These are phyloP conservation scores for Geopemphigus sp. DNA, from an alignment of 1,140 invertebrate genomes.

Conservation along the genomic window DNA sequence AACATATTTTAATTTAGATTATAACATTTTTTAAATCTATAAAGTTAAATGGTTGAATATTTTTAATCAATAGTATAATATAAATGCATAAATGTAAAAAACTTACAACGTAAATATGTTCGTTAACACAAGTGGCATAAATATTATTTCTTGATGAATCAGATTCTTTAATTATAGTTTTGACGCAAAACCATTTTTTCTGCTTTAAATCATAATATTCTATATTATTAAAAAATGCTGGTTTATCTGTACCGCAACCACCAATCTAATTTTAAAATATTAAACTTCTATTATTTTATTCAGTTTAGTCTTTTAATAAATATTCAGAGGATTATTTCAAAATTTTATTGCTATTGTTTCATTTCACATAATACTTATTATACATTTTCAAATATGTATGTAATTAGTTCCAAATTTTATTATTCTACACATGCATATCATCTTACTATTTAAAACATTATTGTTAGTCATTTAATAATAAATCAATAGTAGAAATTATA, in stretches of 20 bases:
- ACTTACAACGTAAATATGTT: constrained; percentile 30
- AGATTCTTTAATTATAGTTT: neutral
- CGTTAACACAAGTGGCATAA: constrained; percentile 6
- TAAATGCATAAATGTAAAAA: neutral
- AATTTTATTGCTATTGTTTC: neutral
- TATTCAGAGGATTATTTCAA: neutral
- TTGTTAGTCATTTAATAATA: too few relatives aligned
- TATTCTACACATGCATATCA: too few relatives aligned
- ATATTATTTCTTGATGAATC: neutral
- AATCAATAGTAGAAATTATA: too few relatives aligned
- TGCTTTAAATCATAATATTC: constrained; percentile 17
- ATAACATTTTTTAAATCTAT: neutral
- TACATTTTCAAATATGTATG: too few relatives aligned
- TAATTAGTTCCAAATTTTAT: too few relatives aligned
- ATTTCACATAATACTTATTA: neutral
- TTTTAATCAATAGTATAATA: neutral
- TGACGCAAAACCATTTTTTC: neutral
- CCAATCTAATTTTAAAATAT: constrained; percentile 3
- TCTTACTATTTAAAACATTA: too few relatives aligned
- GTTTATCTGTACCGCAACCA: neutral
- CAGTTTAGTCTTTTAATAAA: neutral
- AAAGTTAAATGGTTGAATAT: neutral
- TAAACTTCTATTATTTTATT: neutral
- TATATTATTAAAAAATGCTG: neutral
- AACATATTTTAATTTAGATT: neutral